These are phyloP conservation scores for Kryptolebias ocellatus DNA, from an alignment of 2,797 vertebrate species.

Conservation along the genomic window DNA sequence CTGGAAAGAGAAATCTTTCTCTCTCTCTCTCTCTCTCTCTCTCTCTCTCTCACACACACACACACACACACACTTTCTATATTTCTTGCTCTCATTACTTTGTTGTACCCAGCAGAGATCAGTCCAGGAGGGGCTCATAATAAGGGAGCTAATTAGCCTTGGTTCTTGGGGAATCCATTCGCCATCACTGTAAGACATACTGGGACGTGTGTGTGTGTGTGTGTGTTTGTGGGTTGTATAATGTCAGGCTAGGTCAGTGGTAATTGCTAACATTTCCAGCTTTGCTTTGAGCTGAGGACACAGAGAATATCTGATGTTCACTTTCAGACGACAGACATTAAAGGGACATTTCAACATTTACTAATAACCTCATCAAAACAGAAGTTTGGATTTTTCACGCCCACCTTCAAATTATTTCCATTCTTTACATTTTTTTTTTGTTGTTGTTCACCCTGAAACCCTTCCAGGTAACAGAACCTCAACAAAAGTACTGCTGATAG, in stretches of 20 bases:
- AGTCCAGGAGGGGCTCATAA: slow-evolving; percentile 29
- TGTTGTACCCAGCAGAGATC: slow-evolving; percentile 24
- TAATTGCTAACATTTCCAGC: slow-evolving; percentile 62
- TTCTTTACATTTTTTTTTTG: not conserved
- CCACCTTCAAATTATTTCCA: not conserved
- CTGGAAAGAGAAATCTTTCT: slow-evolving; percentile 11
- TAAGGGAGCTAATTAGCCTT: slow-evolving; percentile 34
- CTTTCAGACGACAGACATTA: slow-evolving; percentile 29
- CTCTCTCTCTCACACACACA: not conserved
- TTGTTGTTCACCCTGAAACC: slow-evolving; percentile 19
- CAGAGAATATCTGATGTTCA: slow-evolving; percentile 21
- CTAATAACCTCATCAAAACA: slow-evolving; percentile 5
- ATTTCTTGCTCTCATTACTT: slow-evolving; percentile 14
- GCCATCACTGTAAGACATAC: slow-evolving; percentile 41
- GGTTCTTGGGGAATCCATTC: slow-evolving; percentile 62
- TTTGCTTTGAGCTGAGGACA: slow-evolving; percentile 46
- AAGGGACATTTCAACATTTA: slow-evolving; percentile 25
- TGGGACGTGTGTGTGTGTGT: slow-evolving; percentile 37
- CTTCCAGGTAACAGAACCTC: slow-evolving; percentile 9
- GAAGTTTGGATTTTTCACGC: not conserved
- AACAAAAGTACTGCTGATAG: too few relatives aligned
- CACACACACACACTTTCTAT: slow-evolving; percentile 14
- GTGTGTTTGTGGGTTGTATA: slow-evolving; percentile 34
- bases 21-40: not conserved
- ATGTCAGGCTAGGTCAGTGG: slow-evolving; percentile 45